Conservation (phyloP, 2,797 vertebrate species). For the Anguilla anguilla region DNA sequence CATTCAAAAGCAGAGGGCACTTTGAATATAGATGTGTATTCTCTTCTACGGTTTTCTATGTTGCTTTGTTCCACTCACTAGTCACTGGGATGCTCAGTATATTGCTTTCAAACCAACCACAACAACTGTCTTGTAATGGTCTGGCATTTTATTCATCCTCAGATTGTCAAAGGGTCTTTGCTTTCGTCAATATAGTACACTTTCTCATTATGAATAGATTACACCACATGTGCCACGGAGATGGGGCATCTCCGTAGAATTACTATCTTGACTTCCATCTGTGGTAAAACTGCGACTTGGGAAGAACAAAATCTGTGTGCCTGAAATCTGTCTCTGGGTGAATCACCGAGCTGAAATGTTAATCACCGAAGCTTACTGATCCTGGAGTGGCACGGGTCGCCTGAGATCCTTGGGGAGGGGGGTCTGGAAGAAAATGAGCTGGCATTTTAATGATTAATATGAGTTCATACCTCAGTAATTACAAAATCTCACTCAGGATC, state of each 20-base stretch:
- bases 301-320: background rate
- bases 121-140: background rate
- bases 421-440: slow-evolving; percentile 25
- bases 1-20: background rate
- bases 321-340: slow-evolving; percentile 48
- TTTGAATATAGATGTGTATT: background rate
- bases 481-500: background rate
- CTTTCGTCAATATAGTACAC: background rate
- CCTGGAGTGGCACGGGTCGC: slow-evolving; percentile 44
- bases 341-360: slow-evolving; percentile 59
- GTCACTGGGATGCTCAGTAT: background rate
- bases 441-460: slow-evolving; percentile 25
- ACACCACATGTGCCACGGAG: background rate
- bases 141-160: slow-evolving; percentile 3
- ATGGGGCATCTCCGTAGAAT: background rate
- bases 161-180: background rate
- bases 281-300: slow-evolving; percentile 6
- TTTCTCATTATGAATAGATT: background rate
- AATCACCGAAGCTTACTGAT: slow-evolving; percentile 51
- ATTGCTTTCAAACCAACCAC: background rate
- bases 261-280: background rate
- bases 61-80: background rate
- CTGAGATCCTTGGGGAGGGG: slow-evolving; percentile 8
- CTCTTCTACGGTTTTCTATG: background rate
- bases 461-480: background rate